Evolutionary conservation across 2,888 invertebrate species (phyloP).

Genomic region (Pocota personata): DNA sequence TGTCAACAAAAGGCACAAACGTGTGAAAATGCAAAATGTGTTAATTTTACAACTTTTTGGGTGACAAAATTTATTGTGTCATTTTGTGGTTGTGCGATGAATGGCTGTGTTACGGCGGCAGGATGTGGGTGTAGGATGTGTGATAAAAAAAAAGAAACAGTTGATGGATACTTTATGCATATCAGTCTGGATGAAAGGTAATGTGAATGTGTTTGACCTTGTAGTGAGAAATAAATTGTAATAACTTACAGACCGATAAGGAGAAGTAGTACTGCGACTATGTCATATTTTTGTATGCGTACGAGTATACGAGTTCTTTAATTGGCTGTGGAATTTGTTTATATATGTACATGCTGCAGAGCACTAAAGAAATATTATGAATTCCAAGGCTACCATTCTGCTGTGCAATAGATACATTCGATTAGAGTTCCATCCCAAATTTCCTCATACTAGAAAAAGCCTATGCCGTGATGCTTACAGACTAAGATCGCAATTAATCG

Average conservation of each 20-base stretch:
- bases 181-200: background rate
- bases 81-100: conserved; percentile 17
- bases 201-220: conserved; percentile 23
- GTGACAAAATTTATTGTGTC: conserved; percentile 48
- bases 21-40: conserved; percentile 59
- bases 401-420: too few relatives aligned
- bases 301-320: too few relatives aligned
- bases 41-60: conserved; percentile 53
- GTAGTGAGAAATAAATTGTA: background rate
- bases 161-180: conserved; percentile 28
- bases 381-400: too few relatives aligned
- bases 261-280: background rate
- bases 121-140: background rate
- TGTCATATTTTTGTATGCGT: too few relatives aligned
- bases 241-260: background rate
- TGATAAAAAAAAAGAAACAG: conserved; percentile 7
- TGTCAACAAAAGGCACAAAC: conserved; percentile 27
- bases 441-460: too few relatives aligned
- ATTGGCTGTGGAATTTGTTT: too few relatives aligned
- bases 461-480: too few relatives aligned
- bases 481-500: too few relatives aligned
- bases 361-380: too few relatives aligned
- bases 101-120: background rate
- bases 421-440: too few relatives aligned
- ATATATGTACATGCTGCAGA: too few relatives aligned